Base-by-base conservation (phyloP, 1,140 invertebrate species). In the Cotesia vestalis region DNA sequence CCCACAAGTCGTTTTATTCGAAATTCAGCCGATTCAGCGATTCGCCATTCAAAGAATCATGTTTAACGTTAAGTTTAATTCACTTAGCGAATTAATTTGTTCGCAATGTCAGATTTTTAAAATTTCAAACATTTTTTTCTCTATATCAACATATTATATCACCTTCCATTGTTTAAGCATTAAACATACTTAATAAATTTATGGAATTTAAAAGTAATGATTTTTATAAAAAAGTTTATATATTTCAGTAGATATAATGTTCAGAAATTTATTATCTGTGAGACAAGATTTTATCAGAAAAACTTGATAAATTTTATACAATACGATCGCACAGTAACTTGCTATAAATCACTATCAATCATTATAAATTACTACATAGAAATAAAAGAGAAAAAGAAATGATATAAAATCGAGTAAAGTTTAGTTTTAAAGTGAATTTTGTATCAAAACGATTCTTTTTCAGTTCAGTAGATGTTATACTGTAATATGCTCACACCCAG, bases 361-460 rank as follows among this genome's bases (percentile, higher is more conserved):
- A 27, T 27, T 27, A 27, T 27, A 27, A 55, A n/a, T 55, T 55
- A 14, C 53, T 55, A 5, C 0, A 55, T 55, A 55, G n/a, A 38
- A n/a, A 40, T 17, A 63, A 1, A 34, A 27, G 34, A 63, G 61
- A 36, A 17, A 40, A 63, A 36, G 4, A 62, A 62, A 62, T 4
- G 9, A 38, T 27, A 40, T 40, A 11, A 4, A 40, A 40, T 64
- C 12, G 12, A 62, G 55, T 27, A 17, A 12, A 34, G 34, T 34
- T 12, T 34, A 66, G 38, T 66, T 66, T 66, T 20, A n/a, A 59
- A 74, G 69, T 57, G 59, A 74, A 71, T 71, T 73, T 68, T 68
- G 46, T 36, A 63, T 35, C 68, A 74, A 27, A 27, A 74, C 69
- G 69, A 74, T 74, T 74, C 69, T 70, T 74, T 55, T 71, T 71